Conservation (phyloP, 2,888 invertebrate genomes). For the Willowsia nigromaculata region DNA sequence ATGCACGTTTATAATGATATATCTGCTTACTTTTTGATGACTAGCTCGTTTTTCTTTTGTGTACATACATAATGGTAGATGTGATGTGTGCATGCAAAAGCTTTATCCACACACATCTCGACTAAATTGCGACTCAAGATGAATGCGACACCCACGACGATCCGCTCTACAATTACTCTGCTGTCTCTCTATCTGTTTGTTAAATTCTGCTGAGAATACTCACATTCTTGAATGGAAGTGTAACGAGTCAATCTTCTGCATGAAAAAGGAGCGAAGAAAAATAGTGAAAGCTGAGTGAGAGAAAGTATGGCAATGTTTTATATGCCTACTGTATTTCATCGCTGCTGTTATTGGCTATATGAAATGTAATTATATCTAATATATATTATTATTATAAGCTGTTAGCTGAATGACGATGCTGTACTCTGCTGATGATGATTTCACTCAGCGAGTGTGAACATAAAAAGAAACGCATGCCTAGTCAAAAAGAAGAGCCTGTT, state of each 20-base stretch:
- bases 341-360: too few species aligned
- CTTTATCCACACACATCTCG: neutral
- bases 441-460: neutral
- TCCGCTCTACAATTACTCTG: neutral
- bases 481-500: neutral
- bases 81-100: neutral
- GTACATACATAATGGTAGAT: neutral
- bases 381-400: neutral
- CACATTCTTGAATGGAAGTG: neutral
- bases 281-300: neutral
- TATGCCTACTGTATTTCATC: neutral
- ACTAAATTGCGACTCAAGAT: neutral
- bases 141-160: slow-evolving; percentile 1
- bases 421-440: neutral
- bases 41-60: neutral
- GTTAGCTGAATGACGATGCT: too few species aligned
- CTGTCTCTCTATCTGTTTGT: neutral
- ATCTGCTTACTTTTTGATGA: neutral
- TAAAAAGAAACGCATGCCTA: neutral
- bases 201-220: neutral
- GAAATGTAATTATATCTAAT: too few species aligned
- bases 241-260: neutral
- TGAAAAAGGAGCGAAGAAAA: neutral
- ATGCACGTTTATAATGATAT: neutral
- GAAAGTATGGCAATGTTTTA: neutral